Base-by-base conservation (phyloP, 2,797 vertebrate species). In the Alcedo atthis region DNA sequence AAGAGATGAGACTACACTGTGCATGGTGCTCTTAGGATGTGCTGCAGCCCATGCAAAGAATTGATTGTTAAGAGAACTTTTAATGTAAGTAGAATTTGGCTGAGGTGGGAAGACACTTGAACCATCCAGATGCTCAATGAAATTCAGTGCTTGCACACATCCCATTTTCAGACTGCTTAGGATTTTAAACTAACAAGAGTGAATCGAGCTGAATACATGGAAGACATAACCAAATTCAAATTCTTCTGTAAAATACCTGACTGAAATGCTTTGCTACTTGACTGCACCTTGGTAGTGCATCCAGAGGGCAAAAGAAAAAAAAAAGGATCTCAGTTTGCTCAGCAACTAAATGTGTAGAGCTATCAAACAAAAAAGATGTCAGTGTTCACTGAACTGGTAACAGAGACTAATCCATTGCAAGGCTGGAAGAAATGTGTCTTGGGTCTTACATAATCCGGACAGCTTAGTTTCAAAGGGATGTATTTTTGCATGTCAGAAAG, bases 331-430 rank as follows among this genome's bases (percentile, higher is more conserved):
- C 28, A 2, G 54, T 89, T 79, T 93, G 30, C 46, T 78, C 76
- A 77, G 32, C 40, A 75, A 26, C 30, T 75, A 89, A 73, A 85
- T 89, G 85, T 49, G 46, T 69, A 83, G 43, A 78, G 30, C 69
- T 85, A 89, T 83, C 69, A 69, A 86, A 92, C n/a, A 71, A 68
- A 83, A 92, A 75, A n/a, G 19, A 81, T 86, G 62, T 58, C 76
- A 87, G 30, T 26, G n/a, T 62, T 93, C 89, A 66, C 37, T 87
- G 81, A 92, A 40, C 69, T 87, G 35, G 66, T 71, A 94, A 84
- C 45, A 80, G 67, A 81, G 37, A 59, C 43, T 93, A 94, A 95
- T 90, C 87, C 69, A 45, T 57, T 73, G n/a, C 62, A 93, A 92
- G 35, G 8, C 85, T 78, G 32, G 30, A 79, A 89, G 55, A 95